Evolutionary conservation across 2,113 vertebrate species (phyloP).

Genomic region (Megatriorchis doriae): DNA sequence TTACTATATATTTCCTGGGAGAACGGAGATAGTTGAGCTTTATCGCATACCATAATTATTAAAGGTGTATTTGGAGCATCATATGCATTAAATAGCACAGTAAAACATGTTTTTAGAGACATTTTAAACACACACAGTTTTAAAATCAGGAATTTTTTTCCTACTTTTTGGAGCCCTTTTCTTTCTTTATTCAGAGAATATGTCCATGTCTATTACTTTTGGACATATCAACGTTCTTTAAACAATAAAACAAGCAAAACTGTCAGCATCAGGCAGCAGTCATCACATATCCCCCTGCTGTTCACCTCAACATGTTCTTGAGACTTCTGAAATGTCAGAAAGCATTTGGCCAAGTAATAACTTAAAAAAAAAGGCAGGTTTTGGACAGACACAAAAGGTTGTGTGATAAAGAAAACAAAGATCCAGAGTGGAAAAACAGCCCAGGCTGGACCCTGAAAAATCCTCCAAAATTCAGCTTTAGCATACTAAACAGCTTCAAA

Average conservation of each 20-base stretch:
- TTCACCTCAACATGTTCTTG: background rate
- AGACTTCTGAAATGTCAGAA: background rate
- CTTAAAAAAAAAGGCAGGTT: background rate
- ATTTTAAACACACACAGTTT: background rate
- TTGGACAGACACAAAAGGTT: background rate
- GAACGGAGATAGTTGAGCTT: background rate
- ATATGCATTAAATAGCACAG: background rate
- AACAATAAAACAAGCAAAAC: background rate
- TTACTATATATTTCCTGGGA: background rate
- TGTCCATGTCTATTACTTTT: background rate
- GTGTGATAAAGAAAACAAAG: background rate
- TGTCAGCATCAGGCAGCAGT: background rate
- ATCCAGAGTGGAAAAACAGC: background rate
- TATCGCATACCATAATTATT: background rate
- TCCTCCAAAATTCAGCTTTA: background rate
- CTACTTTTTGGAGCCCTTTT: background rate
- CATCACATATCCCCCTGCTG: background rate
- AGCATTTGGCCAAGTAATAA: background rate
- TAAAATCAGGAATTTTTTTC: background rate
- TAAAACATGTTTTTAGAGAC: background rate
- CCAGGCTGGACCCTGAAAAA: background rate
- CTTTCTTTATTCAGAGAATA: background rate
- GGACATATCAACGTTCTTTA: background rate
- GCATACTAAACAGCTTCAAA: background rate
- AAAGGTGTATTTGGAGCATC: background rate